Evolutionary conservation across 2,888 invertebrate species (phyloP), one percentile per base, ranked within the genome.

Genomic region (Hoplodrina blanda): DNA sequence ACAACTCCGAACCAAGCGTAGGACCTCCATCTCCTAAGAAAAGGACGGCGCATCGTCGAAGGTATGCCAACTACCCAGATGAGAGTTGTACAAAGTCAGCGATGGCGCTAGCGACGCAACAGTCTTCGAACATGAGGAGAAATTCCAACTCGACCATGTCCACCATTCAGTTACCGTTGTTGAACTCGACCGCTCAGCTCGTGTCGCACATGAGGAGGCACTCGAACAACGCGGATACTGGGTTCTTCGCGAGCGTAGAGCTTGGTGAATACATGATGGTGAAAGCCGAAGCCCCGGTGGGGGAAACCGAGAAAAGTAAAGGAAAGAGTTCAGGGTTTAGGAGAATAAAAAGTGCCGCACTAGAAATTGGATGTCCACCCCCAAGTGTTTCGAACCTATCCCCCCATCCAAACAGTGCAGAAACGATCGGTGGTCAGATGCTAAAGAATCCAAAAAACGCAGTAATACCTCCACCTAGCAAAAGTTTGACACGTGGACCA

Each of bases 401-500:
- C n/a, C 97, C 98, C 20, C 98, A 98, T 92, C 98, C 98, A 1
- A 98, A 98, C 87, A 98, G 98, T 89, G 97, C 97, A 56, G 98
- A 98, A 91, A 97, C 98, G 8, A 98, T 98, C 54, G 97, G 97
- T 50, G 97, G 97, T 0, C 97, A 97, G 85, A 96, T 96, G 87
- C 92, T 97, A n/a, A 97, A 97, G 82, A 97, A 97, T 91, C 97
- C 97, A 5, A 96, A 96, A 86, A 96, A 93, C 76, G 96, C 97
- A 4, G 94, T 97, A 2, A 93, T 97, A 74, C 97, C 97, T 20
- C 97, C 97, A 10, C 97, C 97, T 25, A 97, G 97, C 87, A 97
- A 97, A 85, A 96, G 97, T 85, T 91, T 97, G 67, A 97, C 97
- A 4, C 94, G 97, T 11, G 97, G 97, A 76, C 97, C 97, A 53